Conservation (phyloP, 2,113 vertebrate species). For the Rhineura floridana region DNA sequence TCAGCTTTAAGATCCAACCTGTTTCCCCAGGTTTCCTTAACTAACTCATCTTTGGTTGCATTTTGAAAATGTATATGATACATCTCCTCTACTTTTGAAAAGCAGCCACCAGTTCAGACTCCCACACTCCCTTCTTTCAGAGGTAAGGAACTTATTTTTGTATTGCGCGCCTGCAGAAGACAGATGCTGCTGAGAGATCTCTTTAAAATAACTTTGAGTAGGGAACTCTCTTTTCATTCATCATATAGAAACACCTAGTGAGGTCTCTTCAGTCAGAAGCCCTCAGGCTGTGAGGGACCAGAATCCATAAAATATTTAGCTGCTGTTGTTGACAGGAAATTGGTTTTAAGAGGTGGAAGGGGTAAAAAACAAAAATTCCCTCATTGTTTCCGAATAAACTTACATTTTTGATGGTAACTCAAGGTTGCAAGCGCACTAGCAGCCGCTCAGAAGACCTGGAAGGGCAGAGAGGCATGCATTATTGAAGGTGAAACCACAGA, state of each 20-base stretch:
- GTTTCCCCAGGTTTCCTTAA: not conserved
- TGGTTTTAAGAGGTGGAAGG: constrained; percentile 84
- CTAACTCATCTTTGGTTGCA: not conserved
- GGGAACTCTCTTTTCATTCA: constrained; percentile 78
- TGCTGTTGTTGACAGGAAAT: constrained; percentile 85
- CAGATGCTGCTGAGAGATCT: not conserved
- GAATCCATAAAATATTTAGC: constrained; percentile 89
- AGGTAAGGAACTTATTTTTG: not conserved
- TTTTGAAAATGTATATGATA: not conserved
- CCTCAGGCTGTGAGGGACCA: constrained; percentile 77
- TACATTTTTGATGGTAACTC: constrained; percentile 71
- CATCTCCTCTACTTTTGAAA: constrained; percentile 27
- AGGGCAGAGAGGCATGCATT: constrained; percentile 51
- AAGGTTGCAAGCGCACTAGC: constrained; percentile 43
- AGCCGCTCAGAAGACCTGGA: constrained; percentile 49
- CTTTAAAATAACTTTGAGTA: constrained; percentile 25
- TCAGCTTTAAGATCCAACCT: not conserved
- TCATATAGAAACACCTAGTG: constrained; percentile 76
- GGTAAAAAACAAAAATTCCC: constrained; percentile 68
- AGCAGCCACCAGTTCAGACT: not conserved
- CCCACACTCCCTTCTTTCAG: not conserved
- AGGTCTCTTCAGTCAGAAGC: constrained; percentile 75
- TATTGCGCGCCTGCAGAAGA: not conserved
- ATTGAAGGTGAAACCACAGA: constrained; percentile 60
- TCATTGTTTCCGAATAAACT: constrained; percentile 80